Evolutionary conservation across 2,113 vertebrate genomes (phyloP), one percentile per base, ranked within the genome.

Genomic region (Mohoua ochrocephala): DNA sequence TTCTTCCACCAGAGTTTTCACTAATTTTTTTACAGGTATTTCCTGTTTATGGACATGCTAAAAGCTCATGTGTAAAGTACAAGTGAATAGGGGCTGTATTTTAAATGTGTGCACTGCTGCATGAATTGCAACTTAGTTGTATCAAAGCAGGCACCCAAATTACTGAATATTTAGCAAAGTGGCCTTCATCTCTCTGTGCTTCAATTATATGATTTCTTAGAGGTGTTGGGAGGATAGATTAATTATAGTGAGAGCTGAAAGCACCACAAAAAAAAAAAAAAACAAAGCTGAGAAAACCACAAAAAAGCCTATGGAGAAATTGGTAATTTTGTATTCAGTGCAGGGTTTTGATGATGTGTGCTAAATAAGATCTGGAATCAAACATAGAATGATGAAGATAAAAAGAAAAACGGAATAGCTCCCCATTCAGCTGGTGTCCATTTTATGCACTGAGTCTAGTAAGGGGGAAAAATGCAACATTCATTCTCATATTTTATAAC

Each of bases 141-240:
- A 69, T 65, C 27, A 73, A 93, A 93, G 14, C 44, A 67, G 45
- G 24, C 47, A 69, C 16, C 21, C 33, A 85, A 67, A 91, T 83
- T 39, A 70, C 54, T 50, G 65, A 91, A 61, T 84, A 67, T 79
- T 93, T 96, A 92, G 59, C 16, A 47, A 89, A 85, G 45, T 90
- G 75, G 78, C 54, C 91, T 93, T 94, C 78, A 45, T 92, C 54
- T 93, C 35, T 76, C 78, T 83, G 49, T 89, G 54, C 82, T 94
- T 96, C 84, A 92, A 49, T 96, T 76, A 73, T 73, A 90, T 65
- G 78, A 94, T 89, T 95, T 97, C 84, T 87, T 96, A 93, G 84
- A 96, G 95, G 87, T 93, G 67, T 84, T 93, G 81, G 88, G 87
- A 94, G 71, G 82, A 90, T 86, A 94, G 79, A 90, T 91, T 94